These are phyloP conservation scores for Tromatobia lineatoria DNA, from an alignment of 2,888 invertebrate genomes.

Conservation along the genomic window DNA sequence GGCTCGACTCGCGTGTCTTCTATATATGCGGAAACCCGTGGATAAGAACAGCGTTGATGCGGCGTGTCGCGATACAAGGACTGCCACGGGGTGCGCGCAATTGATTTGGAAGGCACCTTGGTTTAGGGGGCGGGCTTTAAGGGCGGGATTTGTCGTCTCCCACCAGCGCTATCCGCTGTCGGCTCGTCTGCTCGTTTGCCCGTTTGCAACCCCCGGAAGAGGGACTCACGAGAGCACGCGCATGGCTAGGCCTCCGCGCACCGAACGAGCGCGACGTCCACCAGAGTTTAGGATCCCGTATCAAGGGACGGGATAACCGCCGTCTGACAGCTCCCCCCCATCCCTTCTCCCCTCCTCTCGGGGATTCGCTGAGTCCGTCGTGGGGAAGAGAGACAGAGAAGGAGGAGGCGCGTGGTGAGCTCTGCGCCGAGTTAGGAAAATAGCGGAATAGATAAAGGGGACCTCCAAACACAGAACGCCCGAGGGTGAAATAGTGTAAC, in stretches of 20 bases:
- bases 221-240: constrained; percentile 56
- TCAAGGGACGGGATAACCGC: constrained; percentile 60
- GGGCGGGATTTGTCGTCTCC: constrained; percentile 76
- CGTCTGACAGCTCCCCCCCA: constrained; percentile 2
- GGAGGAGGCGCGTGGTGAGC: constrained; percentile 66
- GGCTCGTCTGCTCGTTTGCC: constrained; percentile 41
- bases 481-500: constrained; percentile 80
- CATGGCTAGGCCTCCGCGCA: constrained; percentile 38
- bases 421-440: constrained; percentile 77
- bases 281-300: constrained; percentile 11
- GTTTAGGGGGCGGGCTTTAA: constrained; percentile 72
- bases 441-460: constrained; percentile 79
- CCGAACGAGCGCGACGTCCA: constrained; percentile 17
- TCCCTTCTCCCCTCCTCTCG: not conserved
- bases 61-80: constrained; percentile 72
- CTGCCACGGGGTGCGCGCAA: constrained; percentile 76
- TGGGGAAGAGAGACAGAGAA: constrained; percentile 52
- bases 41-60: constrained; percentile 42
- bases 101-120: constrained; percentile 77
- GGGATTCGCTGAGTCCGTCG: not conserved
- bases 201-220: constrained; percentile 39
- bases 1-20: constrained; percentile 46
- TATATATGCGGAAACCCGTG: constrained; percentile 11
- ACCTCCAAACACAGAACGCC: constrained; percentile 67
- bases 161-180: constrained; percentile 46